A percentile compares a stretch with the other conserved stretches of the same genome.
Evolutionary conservation across 2,113 vertebrate genomes (phyloP).

Genomic region (Oryzias curvinotus): DNA sequence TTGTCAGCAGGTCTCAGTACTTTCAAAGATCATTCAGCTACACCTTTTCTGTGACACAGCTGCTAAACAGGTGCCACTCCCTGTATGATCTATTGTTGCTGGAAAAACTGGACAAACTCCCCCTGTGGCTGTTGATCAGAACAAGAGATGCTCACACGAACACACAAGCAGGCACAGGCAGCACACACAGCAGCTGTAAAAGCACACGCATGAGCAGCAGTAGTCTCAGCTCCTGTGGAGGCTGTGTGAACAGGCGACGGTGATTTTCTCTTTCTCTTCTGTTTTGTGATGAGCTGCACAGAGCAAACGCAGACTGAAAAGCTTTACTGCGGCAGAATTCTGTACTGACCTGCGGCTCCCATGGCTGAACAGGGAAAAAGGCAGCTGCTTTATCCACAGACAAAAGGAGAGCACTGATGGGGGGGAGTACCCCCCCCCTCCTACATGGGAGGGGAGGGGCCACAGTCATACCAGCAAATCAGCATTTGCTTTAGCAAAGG

Average conservation of each 20-base stretch:
- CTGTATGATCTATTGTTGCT: constrained; percentile 23
- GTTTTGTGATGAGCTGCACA: constrained; percentile 25
- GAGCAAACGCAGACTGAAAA: constrained; percentile 43
- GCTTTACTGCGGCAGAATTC: constrained; percentile 58
- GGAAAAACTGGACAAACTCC: constrained; percentile 10
- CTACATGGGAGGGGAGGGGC: constrained; percentile 58
- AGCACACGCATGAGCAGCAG: constrained; percentile 22
- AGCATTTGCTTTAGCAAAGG: constrained; percentile 30
- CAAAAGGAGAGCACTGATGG: constrained; percentile 73
- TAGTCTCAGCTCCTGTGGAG: constrained; percentile 13
- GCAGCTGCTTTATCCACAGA: constrained; percentile 77
- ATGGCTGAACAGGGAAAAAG: constrained; percentile 79
- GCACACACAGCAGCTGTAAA: constrained; percentile 29
- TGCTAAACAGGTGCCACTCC: constrained; percentile 36
- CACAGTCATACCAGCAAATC: constrained; percentile 59
- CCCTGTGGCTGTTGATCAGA: constrained; percentile 34
- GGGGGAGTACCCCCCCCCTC: constrained; percentile 21
- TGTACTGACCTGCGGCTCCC: constrained; percentile 81
- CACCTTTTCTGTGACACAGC: constrained; percentile 13
- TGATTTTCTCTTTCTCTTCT: background rate
- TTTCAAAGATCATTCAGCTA: constrained; percentile 26
- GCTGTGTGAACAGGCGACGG: constrained; percentile 39
- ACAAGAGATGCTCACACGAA: constrained; percentile 45
- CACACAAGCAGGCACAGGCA: constrained; percentile 30
- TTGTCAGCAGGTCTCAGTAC: background rate